Evolutionary conservation across 53 echinoderm and acorn worm genomes (phyloP), one percentile per base, ranked within the genome.

Genomic region (Antedon mediterranea): DNA sequence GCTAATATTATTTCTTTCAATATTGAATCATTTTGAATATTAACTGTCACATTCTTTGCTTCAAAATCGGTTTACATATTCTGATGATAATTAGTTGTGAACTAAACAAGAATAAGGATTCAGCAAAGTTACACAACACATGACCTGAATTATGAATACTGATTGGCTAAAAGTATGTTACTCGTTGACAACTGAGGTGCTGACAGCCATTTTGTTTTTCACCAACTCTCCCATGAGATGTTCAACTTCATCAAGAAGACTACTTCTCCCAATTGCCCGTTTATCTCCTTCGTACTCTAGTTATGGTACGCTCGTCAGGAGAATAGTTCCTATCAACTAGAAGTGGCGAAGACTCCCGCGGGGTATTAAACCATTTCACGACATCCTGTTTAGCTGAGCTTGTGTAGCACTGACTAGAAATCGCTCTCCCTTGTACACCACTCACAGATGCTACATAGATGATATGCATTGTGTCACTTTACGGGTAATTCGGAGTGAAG

Each of bases 191-290:
- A 57, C 57, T 18, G 23, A 57, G 23, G 57, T 57, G 57, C 9
- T 57, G 57, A 57, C 57, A 57, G 57, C 57, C 57, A 57, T 57
- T 57, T 57, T 57, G 57, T 57, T 57, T 57, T 57, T 57, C 57
- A 26, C 57, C 57, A 13, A 57, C 15, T 57, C 57, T 57, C 57
- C 57, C 57, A 57, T 18, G 57, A 57, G 57, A 57, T 57, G 23
- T 15, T 23, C 7, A 57, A 57, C 9, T 57, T 57, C 57, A 57
- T 57, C 57, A 57, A 23, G 11, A 57, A 57, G 57, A 57, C 57
- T 57, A 15, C 11, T 57, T 57, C 57, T 57, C 57, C 57, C 57
- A 57, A 6, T 57, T 57, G 57, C 57, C 7, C 57, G 57, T 57
- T 57, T 57, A 57, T 57, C 57, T 57, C 57, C 57, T 57, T 57